Percentiles rank a stretch among this genome's conserved stretches.
phyloP scores from a whole-genome alignment of 1,140 invertebrate genomes.

The Lithobius niger region DNA sequence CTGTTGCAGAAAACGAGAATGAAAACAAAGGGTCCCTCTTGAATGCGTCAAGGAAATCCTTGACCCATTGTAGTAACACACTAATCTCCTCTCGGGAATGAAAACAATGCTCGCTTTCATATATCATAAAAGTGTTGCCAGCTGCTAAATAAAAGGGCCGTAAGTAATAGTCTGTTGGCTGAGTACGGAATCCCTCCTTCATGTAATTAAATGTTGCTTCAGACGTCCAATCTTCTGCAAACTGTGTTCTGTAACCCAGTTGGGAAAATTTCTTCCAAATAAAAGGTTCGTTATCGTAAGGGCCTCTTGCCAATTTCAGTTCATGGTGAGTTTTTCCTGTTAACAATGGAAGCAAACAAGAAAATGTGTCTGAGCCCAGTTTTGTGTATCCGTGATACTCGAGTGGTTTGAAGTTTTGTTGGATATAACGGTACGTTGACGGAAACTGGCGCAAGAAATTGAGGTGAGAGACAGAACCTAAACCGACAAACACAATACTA shows the following conservation, averaged over 20 bases:
- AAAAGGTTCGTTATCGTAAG: slow-evolving; percentile 17
- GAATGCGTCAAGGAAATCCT: background rate
- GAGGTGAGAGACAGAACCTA: too few relatives aligned
- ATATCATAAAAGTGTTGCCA: slow-evolving; percentile 2
- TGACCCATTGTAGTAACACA: background rate
- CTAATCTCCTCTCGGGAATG: background rate
- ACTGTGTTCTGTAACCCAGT: slow-evolving; percentile 58
- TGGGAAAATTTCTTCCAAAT: slow-evolving; percentile 32
- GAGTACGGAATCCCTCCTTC: slow-evolving; percentile 56
- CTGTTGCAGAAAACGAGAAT: background rate
- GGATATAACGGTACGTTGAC: too few relatives aligned
- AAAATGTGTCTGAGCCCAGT: slow-evolving; percentile 67
- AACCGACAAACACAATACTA: too few relatives aligned
- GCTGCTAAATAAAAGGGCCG: slow-evolving; percentile 44
- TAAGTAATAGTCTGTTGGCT: slow-evolving; percentile 69
- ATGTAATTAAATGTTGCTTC: slow-evolving; percentile 69
- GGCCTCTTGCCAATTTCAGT: slow-evolving; percentile 30
- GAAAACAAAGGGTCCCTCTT: background rate
- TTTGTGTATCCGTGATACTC: slow-evolving; percentile 62
- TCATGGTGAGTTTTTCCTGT: slow-evolving; percentile 24
- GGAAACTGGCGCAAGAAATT: too few relatives aligned
- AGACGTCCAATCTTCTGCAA: slow-evolving; percentile 57
- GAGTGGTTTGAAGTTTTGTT: background rate
- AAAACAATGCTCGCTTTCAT: background rate
- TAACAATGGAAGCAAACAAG: slow-evolving; percentile 58